phyloP scores from a whole-genome alignment of 2,888 invertebrate species.

The Tryphoninae sp. region DNA sequence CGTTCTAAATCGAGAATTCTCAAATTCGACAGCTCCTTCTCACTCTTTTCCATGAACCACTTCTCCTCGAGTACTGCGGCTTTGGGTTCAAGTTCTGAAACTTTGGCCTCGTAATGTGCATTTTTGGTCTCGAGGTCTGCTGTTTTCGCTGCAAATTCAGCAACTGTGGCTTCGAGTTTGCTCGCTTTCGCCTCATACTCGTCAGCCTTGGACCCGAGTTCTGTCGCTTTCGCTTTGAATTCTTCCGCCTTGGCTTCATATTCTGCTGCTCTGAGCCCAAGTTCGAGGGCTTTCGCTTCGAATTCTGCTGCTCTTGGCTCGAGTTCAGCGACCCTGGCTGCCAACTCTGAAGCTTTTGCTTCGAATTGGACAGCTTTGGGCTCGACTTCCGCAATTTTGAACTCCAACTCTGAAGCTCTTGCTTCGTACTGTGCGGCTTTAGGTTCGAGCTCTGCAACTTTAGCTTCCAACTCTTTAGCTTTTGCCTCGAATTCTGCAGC shows the following conservation, averaged over 20 bases:
- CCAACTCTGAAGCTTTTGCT: constrained; percentile 19
- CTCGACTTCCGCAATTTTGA: constrained; percentile 57
- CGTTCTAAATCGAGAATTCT: constrained; percentile 71
- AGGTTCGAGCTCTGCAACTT: neutral
- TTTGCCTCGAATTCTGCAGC: constrained; percentile 60
- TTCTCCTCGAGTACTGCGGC: constrained; percentile 52
- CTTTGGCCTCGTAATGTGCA: constrained; percentile 11
- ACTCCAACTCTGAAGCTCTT: constrained; percentile 66
- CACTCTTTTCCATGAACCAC: constrained; percentile 72
- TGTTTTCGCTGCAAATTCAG: constrained; percentile 78
- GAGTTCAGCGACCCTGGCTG: constrained; percentile 11
- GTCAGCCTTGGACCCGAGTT: constrained; percentile 8
- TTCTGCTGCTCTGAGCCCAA: constrained; percentile 1
- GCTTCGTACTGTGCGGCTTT: constrained; percentile 51
- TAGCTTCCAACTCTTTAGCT: neutral
- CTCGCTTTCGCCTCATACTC: constrained; percentile 4
- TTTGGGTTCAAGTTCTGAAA: constrained; percentile 18
- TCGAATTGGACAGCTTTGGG: neutral
- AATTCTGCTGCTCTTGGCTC: neutral
- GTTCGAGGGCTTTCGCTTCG: constrained; percentile 8
- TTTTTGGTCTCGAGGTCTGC: constrained; percentile 64
- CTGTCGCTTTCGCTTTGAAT: constrained; percentile 12
- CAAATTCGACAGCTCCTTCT: constrained; percentile 74
- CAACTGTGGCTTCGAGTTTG: neutral
- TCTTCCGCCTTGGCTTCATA: constrained; percentile 2